A percentile compares a stretch with the other conserved stretches of the same genome.
Conservation (phyloP, 2,888 invertebrate species). For the Diaprepes abbreviatus region DNA sequence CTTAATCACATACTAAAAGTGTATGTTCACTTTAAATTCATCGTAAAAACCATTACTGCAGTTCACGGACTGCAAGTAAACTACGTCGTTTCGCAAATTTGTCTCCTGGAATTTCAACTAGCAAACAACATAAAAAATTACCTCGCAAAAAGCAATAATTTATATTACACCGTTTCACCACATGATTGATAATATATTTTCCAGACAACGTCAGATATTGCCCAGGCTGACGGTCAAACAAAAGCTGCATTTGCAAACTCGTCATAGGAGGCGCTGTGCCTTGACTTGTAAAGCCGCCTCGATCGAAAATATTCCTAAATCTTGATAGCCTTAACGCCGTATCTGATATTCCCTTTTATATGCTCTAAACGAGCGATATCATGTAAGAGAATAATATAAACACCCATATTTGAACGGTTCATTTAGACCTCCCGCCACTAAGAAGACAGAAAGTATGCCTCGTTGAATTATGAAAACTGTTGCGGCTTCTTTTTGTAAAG, state of each 20-base stretch:
- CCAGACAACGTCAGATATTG: conserved; percentile 50
- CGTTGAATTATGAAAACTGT: too few species aligned
- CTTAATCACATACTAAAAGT: too few species aligned
- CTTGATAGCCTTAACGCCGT: conserved; percentile 57
- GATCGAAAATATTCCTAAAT: conserved; percentile 57
- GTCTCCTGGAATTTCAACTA: conserved; percentile 25
- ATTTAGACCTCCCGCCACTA: conserved; percentile 50
- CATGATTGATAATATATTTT: conserved; percentile 60
- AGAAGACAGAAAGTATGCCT: too few species aligned
- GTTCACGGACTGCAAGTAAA: too few species aligned
- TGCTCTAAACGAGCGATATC: conserved; percentile 52
- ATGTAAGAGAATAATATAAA: conserved; percentile 47
- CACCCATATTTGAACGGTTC: conserved; percentile 46
- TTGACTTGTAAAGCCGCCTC: conserved; percentile 56
- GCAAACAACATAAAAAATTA: conserved; percentile 28
- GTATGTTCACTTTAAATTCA: too few species aligned
- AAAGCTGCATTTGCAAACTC: conserved; percentile 61
- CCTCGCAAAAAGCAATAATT: conserved; percentile 13
- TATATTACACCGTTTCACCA: conserved; percentile 26
- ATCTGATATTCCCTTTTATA: conserved; percentile 51
- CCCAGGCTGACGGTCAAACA: conserved; percentile 56
- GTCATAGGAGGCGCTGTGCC: conserved; percentile 59
- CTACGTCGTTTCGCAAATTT: too few species aligned
- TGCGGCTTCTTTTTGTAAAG: too few species aligned
- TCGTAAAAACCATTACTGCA: too few species aligned